Conservation (phyloP, 2,797 vertebrate species). For the Neomorphus geoffroyi region DNA sequence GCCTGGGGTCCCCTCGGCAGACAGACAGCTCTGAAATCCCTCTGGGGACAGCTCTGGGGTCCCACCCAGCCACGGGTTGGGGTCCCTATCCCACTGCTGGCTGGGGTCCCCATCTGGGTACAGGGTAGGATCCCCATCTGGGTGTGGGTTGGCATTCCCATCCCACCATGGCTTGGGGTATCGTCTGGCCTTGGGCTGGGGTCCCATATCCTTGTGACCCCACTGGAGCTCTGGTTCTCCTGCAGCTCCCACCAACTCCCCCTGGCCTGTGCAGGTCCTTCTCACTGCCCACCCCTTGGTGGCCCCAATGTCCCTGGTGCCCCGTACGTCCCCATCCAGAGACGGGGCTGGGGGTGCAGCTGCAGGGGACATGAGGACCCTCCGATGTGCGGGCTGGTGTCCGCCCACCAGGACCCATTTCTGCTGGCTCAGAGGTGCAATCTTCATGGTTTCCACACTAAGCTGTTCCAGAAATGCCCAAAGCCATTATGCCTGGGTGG, state of each 20-base stretch:
- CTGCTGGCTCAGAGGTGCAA: too few species aligned
- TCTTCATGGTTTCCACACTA: not conserved
- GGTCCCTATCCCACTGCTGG: not conserved
- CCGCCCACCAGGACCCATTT: too few species aligned
- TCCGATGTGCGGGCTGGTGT: too few species aligned
- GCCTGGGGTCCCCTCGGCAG: too few species aligned
- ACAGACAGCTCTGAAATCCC: too few species aligned
- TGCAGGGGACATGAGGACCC: not conserved
- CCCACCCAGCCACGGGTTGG: not conserved
- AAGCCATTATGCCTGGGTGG: too few species aligned
- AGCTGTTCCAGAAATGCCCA: too few species aligned
- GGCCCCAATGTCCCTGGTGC: not conserved
- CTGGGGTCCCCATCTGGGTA: not conserved
- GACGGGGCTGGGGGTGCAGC: too few species aligned
- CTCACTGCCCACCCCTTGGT: not conserved
- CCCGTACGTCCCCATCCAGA: not conserved
- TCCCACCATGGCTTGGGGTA: not conserved
- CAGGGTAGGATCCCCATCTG: too few species aligned
- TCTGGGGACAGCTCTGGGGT: too few species aligned
- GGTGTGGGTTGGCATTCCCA: not conserved
- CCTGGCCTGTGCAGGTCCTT: not conserved
- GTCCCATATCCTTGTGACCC: fast-evolving
- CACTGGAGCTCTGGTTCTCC: not conserved
- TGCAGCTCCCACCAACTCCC: fast-evolving
- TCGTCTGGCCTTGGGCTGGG: fast-evolving